Base-by-base conservation (phyloP, 2,888 invertebrate genomes). In the Phyllotreta striolata region DNA sequence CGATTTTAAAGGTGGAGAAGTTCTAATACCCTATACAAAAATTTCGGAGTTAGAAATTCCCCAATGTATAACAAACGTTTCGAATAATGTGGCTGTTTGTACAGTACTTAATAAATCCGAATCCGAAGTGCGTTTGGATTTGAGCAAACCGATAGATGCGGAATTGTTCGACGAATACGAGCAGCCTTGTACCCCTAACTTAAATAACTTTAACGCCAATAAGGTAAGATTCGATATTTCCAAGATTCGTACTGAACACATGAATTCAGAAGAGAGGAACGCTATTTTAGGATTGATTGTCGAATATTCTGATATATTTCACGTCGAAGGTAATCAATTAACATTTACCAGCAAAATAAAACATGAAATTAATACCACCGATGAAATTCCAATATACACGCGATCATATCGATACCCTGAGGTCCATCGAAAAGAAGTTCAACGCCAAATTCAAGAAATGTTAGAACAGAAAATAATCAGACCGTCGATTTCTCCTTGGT, bases 301-400 rank as follows among this genome's bases (percentile, higher is more conserved):
- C 24, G 14, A 55, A 54, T 63, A 51, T 49, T 40, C 10, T 41
- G 54, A 63, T 12, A 55, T 66, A 38, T 64, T 66, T 39, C 56
- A 61, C 9, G 14, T 57, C 38, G 56, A 14, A 5, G 41, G 52
- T 7, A 44, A 62, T 3, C 35, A 47, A 56, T 10, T 64, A 7
- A 62, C 63, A 6, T 64, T 64, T 9, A 63, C 63, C 1, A 56
- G 54, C 13, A 10, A 13, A 47, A 52, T 65, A 5, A 55, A 69
- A 57, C 63, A 66, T 49, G 44, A 70, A 9, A 58, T 63, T 13
- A 67, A 61, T 39, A 66, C 58, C 37, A 54, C 13, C 12, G 60
- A 55, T 24, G 56, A 70, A 38, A 57, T 52, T 10, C 24, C 24
- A 24, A 24, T 24, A 24, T 24, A 24, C 24, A 24, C 24, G 24